Conservation (phyloP, 2,113 vertebrate species). For the Ancistrus triradiatus region DNA sequence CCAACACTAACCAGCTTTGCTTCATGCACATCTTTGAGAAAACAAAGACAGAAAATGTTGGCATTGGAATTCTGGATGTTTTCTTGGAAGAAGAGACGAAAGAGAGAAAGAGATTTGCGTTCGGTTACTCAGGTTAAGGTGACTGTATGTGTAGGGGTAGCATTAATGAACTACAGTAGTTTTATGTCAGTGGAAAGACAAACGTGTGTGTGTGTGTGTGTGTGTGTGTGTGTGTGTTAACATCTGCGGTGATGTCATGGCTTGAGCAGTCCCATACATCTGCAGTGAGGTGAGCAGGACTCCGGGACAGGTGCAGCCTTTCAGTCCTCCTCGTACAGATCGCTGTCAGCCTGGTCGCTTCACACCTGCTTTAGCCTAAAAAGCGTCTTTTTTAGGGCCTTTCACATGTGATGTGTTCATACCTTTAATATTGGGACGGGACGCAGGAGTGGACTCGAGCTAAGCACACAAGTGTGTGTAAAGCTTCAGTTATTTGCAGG, state of each 20-base stretch:
- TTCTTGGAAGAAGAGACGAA: too few species aligned
- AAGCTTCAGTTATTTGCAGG: conserved; percentile 8
- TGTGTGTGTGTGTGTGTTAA: conserved; percentile 14
- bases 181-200: too few species aligned
- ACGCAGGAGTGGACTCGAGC: not conserved
- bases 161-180: too few species aligned
- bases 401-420: conserved; percentile 46
- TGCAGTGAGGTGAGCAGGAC: conserved; percentile 41
- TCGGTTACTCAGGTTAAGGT: too few species aligned
- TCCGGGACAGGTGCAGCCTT: conserved; percentile 28
- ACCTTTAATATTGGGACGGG: conserved; percentile 23
- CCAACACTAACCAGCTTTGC: too few species aligned
- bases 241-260: conserved; percentile 17
- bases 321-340: conserved; percentile 27
- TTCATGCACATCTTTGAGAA: too few species aligned
- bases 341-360: conserved; percentile 44
- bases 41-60: too few species aligned
- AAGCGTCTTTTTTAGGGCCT: conserved; percentile 46
- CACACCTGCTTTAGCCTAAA: conserved; percentile 43
- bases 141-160: too few species aligned
- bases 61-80: too few species aligned
- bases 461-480: not conserved
- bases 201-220: too few species aligned
- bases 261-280: conserved; percentile 32
- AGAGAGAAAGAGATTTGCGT: too few species aligned